phyloP scores from a whole-genome alignment of 2,113 vertebrate genomes.

The Oreotrochilus melanogaster region DNA sequence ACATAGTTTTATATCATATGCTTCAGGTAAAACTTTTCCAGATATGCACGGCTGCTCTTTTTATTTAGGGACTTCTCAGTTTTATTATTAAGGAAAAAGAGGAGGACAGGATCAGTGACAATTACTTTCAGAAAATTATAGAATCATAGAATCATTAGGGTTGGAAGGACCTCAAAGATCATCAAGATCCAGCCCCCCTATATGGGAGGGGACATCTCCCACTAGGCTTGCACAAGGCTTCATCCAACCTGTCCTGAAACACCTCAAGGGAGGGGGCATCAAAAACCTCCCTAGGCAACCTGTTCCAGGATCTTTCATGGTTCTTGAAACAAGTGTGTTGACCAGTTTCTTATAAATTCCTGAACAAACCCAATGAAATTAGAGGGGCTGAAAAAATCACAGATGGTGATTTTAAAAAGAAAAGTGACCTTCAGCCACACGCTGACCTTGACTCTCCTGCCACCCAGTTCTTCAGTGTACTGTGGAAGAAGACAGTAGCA shows the following conservation, averaged over 20 bases:
- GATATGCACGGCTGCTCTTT: background rate
- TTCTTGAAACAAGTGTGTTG: background rate
- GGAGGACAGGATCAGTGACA: background rate
- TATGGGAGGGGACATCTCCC: too few species aligned
- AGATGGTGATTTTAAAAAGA: background rate
- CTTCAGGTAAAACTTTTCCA: background rate
- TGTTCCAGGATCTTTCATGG: too few species aligned
- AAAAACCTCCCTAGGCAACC: too few species aligned
- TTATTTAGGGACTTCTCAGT: background rate
- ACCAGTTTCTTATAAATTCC: background rate
- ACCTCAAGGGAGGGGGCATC: too few species aligned
- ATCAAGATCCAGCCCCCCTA: too few species aligned
- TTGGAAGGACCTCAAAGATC: too few species aligned
- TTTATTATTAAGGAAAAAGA: background rate
- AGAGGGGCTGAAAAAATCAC: background rate
- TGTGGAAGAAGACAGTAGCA: slow-evolving; percentile 54
- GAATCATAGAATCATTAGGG: too few species aligned
- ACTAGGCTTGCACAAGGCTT: too few species aligned
- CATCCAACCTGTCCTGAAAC: too few species aligned
- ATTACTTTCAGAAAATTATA: background rate
- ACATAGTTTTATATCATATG: background rate
- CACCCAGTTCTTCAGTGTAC: slow-evolving; percentile 11
- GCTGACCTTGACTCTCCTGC: slow-evolving; percentile 36
- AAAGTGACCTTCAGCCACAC: background rate
- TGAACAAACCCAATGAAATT: background rate